A percentile compares a stretch with the other conserved stretches of the same genome.
Evolutionary conservation across 2,113 vertebrate genomes (phyloP).

Genomic region (Poecilia latipinna): DNA sequence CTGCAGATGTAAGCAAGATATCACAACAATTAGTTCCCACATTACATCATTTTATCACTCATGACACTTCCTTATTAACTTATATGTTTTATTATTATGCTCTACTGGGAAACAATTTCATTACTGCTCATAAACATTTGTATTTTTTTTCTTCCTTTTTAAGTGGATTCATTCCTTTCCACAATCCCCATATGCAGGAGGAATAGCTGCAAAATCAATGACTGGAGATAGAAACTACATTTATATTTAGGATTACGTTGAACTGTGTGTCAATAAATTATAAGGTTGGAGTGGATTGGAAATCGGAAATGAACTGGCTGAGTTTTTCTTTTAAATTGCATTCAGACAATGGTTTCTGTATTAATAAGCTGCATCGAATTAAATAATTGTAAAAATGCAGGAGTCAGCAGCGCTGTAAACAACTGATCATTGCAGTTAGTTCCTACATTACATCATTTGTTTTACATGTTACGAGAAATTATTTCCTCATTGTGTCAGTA

Average conservation of each 20-base stretch:
- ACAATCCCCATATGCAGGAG: too few relatives aligned
- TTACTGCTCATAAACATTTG: neutral
- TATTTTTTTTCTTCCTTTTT: neutral
- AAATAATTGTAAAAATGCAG: neutral
- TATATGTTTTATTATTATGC: neutral
- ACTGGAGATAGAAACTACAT: too few relatives aligned
- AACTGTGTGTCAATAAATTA: too few relatives aligned
- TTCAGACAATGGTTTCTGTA: neutral
- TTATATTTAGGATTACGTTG: too few relatives aligned
- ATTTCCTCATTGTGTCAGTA: neutral
- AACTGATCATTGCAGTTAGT: neutral
- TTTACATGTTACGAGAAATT: constrained; percentile 6
- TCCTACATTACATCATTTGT: neutral
- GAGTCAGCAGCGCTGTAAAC: neutral
- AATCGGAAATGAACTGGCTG: too few relatives aligned
- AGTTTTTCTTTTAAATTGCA: too few relatives aligned
- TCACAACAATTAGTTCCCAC: too few relatives aligned
- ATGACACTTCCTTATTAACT: neutral
- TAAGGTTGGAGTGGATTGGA: too few relatives aligned
- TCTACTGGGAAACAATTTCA: constrained; percentile 9
- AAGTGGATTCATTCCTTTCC: neutral
- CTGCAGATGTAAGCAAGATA: too few relatives aligned
- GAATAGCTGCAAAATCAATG: too few relatives aligned
- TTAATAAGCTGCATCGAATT: neutral
- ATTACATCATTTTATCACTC: neutral